These are phyloP conservation scores for Melanocharis versteri DNA, from an alignment of 2,113 vertebrate species.

Conservation along the genomic window DNA sequence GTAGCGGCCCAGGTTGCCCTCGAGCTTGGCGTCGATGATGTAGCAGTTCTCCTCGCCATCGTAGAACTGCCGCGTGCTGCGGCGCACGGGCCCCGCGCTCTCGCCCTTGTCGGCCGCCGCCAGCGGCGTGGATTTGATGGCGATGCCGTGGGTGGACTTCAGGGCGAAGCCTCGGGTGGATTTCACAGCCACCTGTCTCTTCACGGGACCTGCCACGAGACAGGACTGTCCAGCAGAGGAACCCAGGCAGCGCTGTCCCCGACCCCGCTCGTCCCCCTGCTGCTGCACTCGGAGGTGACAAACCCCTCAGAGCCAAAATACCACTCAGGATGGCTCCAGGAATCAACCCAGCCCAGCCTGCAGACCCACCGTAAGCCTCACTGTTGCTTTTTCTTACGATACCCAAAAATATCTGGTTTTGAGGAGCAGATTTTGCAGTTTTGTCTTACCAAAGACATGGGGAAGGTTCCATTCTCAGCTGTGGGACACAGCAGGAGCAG, in stretches of 20 bases:
- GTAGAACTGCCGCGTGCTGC: conserved; percentile 89
- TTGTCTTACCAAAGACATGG: accelerated
- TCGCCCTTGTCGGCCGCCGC: conserved; percentile 74
- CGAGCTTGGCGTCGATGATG: conserved; percentile 96
- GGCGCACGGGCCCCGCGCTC: conserved; percentile 50
- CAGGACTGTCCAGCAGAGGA: accelerated
- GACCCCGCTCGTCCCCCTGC: accelerated
- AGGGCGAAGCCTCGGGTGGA: conserved; percentile 92
- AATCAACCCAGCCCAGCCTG: background rate
- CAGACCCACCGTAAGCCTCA: accelerated
- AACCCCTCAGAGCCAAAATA: accelerated
- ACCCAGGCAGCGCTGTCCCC: accelerated
- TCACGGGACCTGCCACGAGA: conserved; percentile 70
- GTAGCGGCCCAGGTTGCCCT: conserved; percentile 95
- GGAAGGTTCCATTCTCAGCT: background rate
- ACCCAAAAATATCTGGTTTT: accelerated
- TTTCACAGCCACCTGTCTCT: conserved; percentile 95
- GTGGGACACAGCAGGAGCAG: background rate
- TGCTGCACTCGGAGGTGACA: accelerated
- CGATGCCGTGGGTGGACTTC: conserved; percentile 88
- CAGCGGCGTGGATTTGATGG: conserved; percentile 84
- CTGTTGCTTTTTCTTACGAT: accelerated
- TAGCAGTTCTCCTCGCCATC: conserved; percentile 97
- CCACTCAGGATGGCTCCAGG: accelerated
- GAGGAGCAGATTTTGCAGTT: accelerated